Conservation (phyloP, 2,113 vertebrate genomes). For the Corapipo altera region DNA sequence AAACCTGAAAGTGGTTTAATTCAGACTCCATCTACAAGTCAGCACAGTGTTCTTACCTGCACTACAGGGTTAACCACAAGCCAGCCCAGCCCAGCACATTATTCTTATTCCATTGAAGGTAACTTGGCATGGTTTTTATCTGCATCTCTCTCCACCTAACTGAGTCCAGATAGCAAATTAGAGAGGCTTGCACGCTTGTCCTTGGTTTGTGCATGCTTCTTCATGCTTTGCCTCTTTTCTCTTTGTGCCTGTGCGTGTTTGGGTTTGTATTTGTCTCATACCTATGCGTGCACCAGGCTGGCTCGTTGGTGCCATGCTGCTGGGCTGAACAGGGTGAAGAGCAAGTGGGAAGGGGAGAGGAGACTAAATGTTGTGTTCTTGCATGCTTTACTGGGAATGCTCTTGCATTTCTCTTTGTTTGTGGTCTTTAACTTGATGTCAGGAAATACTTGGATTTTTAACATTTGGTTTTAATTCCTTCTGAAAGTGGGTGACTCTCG, state of each 20-base stretch:
- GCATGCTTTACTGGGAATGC: conserved; percentile 54
- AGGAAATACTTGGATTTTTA: neutral
- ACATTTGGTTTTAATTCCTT: neutral
- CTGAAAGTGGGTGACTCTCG: neutral
- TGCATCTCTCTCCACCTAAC: conserved; percentile 59
- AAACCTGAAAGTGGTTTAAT: conserved; percentile 96
- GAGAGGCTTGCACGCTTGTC: conserved; percentile 49
- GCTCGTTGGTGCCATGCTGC: conserved; percentile 41
- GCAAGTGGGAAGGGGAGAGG: conserved; percentile 14
- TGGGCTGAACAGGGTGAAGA: conserved; percentile 29
- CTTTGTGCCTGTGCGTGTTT: neutral
- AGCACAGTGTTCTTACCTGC: conserved; percentile 97
- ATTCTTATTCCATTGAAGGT: conserved; percentile 98
- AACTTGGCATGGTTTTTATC: conserved; percentile 82
- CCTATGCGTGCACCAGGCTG: conserved; percentile 36
- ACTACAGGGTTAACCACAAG: conserved; percentile 93
- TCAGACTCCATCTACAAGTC: conserved; percentile 92
- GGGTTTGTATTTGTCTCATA: neutral
- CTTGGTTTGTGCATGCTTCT: conserved; percentile 75
- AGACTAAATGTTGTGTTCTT: neutral
- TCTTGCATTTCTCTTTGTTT: conserved; percentile 21
- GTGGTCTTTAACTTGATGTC: neutral
- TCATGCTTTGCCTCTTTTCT: conserved; percentile 31
- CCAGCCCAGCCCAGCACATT: conserved; percentile 92
- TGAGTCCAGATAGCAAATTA: conserved; percentile 29